Evolutionary conservation across 2,113 vertebrate genomes (phyloP), one percentile per base, ranked within the genome.

Genomic region (Ancistrus triradiatus): DNA sequence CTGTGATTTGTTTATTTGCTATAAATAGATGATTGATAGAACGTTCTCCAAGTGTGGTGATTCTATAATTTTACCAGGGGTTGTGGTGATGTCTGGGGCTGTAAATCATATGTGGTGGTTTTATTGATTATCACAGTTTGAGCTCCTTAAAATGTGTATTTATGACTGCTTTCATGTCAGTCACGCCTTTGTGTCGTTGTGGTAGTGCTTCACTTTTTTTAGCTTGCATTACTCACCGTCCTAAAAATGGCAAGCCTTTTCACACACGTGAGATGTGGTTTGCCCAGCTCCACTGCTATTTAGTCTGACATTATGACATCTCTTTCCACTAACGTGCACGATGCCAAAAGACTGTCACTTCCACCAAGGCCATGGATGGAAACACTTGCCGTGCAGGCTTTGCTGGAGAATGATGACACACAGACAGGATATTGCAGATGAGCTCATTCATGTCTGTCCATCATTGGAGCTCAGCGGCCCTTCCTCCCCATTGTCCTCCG

Each of bases 151-250:
- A n/a, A n/a, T n/a, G n/a, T n/a, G n/a, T n/a, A n/a, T n/a, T n/a
- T n/a, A n/a, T n/a, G n/a, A n/a, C n/a, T n/a, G n/a, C n/a, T n/a
- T n/a, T n/a, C n/a, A n/a, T n/a, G n/a, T n/a, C n/a, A n/a, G n/a
- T n/a, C n/a, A n/a, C n/a, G n/a, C n/a, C n/a, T n/a, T n/a, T 1
- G 10, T 47, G 60, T 9, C 27, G 17, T 3, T 18, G 27, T n/a
- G 17, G 49, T 40, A 60, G 47, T 27, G 56, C 22, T 9, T 67
- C 38, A 31, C 64, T 17, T 62, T 17, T 62, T 57, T 58, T 33
- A n/a, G 25, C 21, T 14, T 38, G 53, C 7, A 18, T 73, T 64
- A 69, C 55, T 69, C 71, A 73, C 51, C 11, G 7, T 35, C 38
- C 55, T 43, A 48, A 65, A 60, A 56, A 6, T 1, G 46, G 17